Percentiles rank a stretch among this genome's conserved stretches.
phyloP scores from a whole-genome alignment of 2,797 vertebrate genomes.

The Pangasius mekongensis region DNA sequence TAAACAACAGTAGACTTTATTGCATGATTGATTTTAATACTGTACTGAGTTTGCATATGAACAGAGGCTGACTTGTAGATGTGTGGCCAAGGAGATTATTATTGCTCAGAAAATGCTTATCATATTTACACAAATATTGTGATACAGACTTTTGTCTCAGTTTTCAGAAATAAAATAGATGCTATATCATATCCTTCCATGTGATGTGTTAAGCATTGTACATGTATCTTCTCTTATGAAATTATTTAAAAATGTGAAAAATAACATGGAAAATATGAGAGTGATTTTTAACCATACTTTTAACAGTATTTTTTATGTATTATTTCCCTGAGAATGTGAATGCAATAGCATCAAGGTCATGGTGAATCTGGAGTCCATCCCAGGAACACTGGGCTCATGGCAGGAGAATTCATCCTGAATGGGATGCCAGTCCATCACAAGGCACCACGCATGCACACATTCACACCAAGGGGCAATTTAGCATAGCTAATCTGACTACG shows the following conservation, averaged over 20 bases:
- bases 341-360: background rate
- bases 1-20: conserved; percentile 8
- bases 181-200: background rate
- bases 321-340: background rate
- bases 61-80: background rate
- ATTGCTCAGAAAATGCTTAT: conserved; percentile 1
- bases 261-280: background rate
- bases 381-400: background rate
- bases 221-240: background rate
- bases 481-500: background rate
- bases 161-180: background rate
- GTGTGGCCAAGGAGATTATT: background rate
- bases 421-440: background rate
- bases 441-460: background rate
- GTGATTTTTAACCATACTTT: background rate
- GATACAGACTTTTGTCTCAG: background rate
- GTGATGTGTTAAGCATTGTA: background rate
- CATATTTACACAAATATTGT: background rate
- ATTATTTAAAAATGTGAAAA: background rate
- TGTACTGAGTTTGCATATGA: background rate
- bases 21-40: too few species aligned
- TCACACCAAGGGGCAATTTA: background rate
- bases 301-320: background rate
- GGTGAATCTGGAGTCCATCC: background rate
- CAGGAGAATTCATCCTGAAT: background rate